Conservation (phyloP, 2,888 invertebrate genomes). For the Xestia rhomboidea region DNA sequence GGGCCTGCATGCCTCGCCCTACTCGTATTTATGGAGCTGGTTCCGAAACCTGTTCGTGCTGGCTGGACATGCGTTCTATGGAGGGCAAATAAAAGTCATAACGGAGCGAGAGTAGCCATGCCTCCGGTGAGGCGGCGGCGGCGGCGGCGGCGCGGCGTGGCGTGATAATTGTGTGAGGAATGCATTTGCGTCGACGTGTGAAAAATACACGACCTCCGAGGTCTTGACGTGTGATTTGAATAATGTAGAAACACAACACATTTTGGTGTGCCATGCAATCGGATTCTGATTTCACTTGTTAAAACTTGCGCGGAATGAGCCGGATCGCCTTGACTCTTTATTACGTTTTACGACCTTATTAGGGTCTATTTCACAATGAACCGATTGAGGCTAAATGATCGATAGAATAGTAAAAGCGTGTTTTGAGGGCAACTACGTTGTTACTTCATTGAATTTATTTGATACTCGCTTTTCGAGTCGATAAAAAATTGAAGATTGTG, state of each 20-base stretch:
- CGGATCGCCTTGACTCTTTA: constrained; percentile 60
- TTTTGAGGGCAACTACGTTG: constrained; percentile 52
- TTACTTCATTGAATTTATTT: constrained; percentile 40
- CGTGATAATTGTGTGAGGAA: constrained; percentile 80
- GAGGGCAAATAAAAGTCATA: constrained; percentile 87
- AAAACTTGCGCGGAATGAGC: constrained; percentile 58
- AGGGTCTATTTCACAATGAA: constrained; percentile 62
- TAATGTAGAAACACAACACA: constrained; percentile 58
- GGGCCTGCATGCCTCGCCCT: constrained; percentile 75
- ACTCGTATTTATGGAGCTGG: constrained; percentile 78
- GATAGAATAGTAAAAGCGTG: constrained; percentile 58
- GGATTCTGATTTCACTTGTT: constrained; percentile 62
- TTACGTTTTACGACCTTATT: constrained; percentile 57
- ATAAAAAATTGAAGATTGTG: constrained; percentile 47
- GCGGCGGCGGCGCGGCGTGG: constrained; percentile 54
- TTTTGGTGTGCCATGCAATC: constrained; percentile 50
- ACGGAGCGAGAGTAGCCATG: constrained; percentile 80
- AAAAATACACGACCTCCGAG: constrained; percentile 69
- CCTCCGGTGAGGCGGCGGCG: constrained; percentile 1
- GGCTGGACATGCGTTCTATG: constrained; percentile 73
- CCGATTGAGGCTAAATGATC: constrained; percentile 55
- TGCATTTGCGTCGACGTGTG: constrained; percentile 78
- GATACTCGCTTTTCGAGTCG: constrained; percentile 31
- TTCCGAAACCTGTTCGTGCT: constrained; percentile 77
- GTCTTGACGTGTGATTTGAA: constrained; percentile 68